Percentiles rank a stretch among this genome's conserved stretches.
Conservation (phyloP, 2,113 vertebrate genomes). For the Xerus inauris region DNA sequence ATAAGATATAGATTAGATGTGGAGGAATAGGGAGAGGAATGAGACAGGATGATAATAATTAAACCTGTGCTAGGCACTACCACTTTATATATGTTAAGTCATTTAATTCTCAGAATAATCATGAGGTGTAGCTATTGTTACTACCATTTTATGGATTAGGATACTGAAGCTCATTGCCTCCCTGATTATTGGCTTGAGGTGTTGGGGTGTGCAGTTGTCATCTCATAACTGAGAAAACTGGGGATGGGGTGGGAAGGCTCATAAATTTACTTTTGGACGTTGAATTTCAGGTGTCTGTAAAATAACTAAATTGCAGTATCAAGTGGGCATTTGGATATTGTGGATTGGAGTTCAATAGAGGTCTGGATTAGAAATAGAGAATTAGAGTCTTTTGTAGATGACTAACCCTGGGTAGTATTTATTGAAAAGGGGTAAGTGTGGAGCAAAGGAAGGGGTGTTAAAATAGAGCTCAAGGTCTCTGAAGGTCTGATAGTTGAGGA, state of each 20-base stretch:
- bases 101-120: neutral
- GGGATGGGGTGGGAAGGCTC: neutral
- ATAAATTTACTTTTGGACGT: neutral
- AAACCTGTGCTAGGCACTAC: neutral
- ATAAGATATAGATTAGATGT: constrained; percentile 9
- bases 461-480: neutral
- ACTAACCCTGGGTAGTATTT: neutral
- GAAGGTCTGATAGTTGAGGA: neutral
- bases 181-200: neutral
- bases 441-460: neutral
- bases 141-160: neutral
- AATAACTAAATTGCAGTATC: neutral
- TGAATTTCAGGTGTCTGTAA: constrained; percentile 27
- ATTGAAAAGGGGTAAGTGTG: neutral
- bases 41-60: neutral
- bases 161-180: neutral
- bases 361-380: constrained; percentile 17
- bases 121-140: neutral
- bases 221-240: constrained; percentile 21
- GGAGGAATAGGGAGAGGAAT: neutral
- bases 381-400: neutral
- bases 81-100: neutral
- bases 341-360: constrained; percentile 23
- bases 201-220: neutral
- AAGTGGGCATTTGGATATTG: neutral